Percentiles rank a stretch among this genome's conserved stretches.
Conservation (phyloP, 30 jellyfish, hydroid and myxozoan species). For the Cassiopea andromeda region DNA sequence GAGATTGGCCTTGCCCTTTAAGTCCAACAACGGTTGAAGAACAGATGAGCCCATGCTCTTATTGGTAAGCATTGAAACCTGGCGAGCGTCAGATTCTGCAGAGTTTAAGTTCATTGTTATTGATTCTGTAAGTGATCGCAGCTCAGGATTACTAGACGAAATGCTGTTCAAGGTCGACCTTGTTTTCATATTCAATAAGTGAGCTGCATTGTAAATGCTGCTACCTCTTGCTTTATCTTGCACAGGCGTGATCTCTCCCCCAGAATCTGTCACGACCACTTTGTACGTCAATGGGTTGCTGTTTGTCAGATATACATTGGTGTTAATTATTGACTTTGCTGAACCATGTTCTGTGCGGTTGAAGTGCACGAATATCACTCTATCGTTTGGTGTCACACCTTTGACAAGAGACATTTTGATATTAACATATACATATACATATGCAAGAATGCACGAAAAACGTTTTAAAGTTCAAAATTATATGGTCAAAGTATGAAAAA, state of each 20-base stretch:
- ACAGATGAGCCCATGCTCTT: not conserved
- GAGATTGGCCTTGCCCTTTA: not conserved
- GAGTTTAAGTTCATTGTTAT: not conserved
- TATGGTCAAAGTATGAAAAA: too few species aligned
- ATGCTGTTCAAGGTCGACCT: not conserved
- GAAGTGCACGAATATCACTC: not conserved
- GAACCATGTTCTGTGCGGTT: slow-evolving; percentile 7
- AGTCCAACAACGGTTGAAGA: not conserved
- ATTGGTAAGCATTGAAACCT: not conserved
- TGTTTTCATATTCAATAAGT: not conserved
- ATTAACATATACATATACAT: too few species aligned
- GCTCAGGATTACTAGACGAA: not conserved
- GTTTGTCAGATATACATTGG: slow-evolving; percentile 2
- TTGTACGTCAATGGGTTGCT: not conserved
- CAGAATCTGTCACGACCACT: slow-evolving; percentile 2
- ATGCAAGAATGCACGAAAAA: too few species aligned
- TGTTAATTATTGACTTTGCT: not conserved
- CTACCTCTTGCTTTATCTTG: not conserved
- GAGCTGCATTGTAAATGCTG: not conserved
- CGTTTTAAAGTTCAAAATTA: too few species aligned
- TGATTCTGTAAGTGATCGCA: not conserved
- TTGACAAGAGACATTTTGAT: not conserved
- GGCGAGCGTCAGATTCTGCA: not conserved
- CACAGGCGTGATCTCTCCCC: slow-evolving; percentile 16
- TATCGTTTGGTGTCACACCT: not conserved